These are phyloP conservation scores for Carlito syrichta DNA, from an alignment of 2,113 vertebrate species.

Conservation along the genomic window DNA sequence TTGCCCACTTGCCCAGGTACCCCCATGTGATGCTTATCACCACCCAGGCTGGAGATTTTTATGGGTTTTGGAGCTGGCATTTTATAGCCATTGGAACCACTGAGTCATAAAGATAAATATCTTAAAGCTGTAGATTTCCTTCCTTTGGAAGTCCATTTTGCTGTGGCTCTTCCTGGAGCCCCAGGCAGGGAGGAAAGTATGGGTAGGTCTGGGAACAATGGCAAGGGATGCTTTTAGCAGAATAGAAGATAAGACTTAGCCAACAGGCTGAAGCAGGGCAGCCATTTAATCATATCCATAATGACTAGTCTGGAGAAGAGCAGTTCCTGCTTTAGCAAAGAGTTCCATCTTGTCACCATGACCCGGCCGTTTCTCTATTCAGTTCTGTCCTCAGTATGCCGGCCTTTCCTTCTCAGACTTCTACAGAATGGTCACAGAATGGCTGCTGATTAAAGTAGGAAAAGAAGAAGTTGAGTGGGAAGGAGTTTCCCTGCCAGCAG, in stretches of 20 bases:
- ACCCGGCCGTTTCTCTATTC: too few relatives aligned
- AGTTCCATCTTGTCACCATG: accelerated
- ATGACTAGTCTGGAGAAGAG: not conserved
- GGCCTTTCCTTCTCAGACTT: not conserved
- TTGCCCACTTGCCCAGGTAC: not conserved
- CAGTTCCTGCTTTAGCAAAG: accelerated
- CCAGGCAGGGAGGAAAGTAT: not conserved
- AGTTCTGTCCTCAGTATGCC: not conserved
- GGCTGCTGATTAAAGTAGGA: not conserved
- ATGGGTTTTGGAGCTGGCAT: not conserved
- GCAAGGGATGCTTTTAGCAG: not conserved
- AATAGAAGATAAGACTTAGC: not conserved
- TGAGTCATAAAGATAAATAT: not conserved
- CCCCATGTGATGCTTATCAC: not conserved
- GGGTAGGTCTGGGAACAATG: not conserved
- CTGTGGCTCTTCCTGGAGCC: not conserved
- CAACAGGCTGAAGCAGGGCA: not conserved
- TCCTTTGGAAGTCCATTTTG: not conserved
- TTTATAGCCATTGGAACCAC: not conserved
- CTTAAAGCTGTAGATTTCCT: not conserved
- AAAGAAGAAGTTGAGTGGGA: not conserved
- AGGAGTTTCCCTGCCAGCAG: not conserved
- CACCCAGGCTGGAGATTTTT: too few relatives aligned
- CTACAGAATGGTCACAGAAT: not conserved
- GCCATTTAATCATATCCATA: accelerated